phyloP scores from a whole-genome alignment of 2,888 invertebrate genomes.

The Keiferia lycopersicella region DNA sequence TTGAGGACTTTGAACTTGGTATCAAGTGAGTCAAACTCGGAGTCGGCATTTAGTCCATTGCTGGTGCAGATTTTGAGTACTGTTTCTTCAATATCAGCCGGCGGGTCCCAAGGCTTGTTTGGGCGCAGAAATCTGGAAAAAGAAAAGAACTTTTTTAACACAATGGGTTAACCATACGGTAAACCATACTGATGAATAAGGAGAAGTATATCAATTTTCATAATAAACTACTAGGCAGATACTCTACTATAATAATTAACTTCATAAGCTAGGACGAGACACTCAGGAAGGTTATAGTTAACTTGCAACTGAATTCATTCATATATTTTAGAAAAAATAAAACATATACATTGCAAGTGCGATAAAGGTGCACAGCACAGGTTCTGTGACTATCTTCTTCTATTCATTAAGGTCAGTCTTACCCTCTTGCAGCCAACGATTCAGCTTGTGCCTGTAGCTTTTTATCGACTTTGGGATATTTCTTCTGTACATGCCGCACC shows the following conservation, averaged over 20 bases:
- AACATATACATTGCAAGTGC: too few relatives aligned
- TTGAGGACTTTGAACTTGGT: conserved; percentile 86
- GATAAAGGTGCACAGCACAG: too few relatives aligned
- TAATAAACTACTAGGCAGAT: too few relatives aligned
- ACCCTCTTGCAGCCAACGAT: conserved; percentile 87
- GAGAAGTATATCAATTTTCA: too few relatives aligned
- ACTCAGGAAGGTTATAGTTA: too few relatives aligned
- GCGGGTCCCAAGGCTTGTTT: conserved; percentile 88
- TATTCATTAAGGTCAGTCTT: conserved; percentile 38
- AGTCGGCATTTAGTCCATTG: conserved; percentile 72
- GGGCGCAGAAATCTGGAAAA: conserved; percentile 87
- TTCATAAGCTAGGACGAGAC: too few relatives aligned
- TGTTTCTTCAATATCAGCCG: conserved; percentile 82
- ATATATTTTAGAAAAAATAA: too few relatives aligned
- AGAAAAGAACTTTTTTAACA: conserved; percentile 23
- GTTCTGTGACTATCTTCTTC: too few relatives aligned
- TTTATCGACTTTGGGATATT: conserved; percentile 68
- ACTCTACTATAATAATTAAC: too few relatives aligned
- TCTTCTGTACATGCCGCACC: conserved; percentile 59
- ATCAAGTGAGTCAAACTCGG: conserved; percentile 71
- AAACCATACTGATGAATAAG: too few relatives aligned
- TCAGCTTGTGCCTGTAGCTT: conserved; percentile 79
- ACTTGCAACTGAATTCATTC: too few relatives aligned
- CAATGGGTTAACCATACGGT: too few relatives aligned
- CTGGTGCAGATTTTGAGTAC: conserved; percentile 82